Evolutionary conservation across 2,113 vertebrate species (phyloP).

Genomic region (Pygathrix nemaeus): DNA sequence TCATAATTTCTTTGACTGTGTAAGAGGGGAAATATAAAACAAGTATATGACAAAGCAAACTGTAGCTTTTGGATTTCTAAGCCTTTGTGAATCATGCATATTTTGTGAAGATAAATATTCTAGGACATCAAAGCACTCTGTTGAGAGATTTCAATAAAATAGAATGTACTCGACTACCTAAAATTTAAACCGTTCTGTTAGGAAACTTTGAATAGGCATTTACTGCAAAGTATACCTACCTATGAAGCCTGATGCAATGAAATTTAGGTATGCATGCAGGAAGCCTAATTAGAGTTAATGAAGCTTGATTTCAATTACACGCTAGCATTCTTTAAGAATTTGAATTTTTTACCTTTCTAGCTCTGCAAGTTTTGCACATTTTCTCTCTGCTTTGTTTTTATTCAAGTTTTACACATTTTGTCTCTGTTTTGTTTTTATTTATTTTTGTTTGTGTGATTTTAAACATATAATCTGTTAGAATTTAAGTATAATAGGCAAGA

Average conservation of each 20-base stretch:
- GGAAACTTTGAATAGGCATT: not conserved
- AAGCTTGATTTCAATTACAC: not conserved
- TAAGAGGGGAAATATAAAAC: not conserved
- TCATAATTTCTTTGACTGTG: not conserved
- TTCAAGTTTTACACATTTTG: not conserved
- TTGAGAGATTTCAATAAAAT: not conserved
- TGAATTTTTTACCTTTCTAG: not conserved
- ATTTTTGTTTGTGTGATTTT: not conserved
- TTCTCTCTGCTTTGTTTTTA: not conserved
- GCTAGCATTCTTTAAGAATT: not conserved
- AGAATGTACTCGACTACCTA: not conserved
- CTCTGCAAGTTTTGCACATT: not conserved
- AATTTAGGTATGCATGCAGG: not conserved
- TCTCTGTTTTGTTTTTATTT: not conserved
- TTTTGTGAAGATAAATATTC: not conserved
- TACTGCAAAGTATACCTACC: not conserved
- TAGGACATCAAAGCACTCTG: not conserved
- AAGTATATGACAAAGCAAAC: not conserved
- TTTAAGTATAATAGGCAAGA: not conserved
- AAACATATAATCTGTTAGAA: not conserved
- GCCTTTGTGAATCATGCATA: not conserved
- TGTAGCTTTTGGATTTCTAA: not conserved
- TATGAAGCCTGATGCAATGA: not conserved
- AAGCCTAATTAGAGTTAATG: slow-evolving; percentile 21
- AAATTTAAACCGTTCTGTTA: not conserved